A percentile compares a stretch with the other conserved stretches of the same genome.
Conservation (phyloP, 2,113 vertebrate species). For the Tetrax tetrax region DNA sequence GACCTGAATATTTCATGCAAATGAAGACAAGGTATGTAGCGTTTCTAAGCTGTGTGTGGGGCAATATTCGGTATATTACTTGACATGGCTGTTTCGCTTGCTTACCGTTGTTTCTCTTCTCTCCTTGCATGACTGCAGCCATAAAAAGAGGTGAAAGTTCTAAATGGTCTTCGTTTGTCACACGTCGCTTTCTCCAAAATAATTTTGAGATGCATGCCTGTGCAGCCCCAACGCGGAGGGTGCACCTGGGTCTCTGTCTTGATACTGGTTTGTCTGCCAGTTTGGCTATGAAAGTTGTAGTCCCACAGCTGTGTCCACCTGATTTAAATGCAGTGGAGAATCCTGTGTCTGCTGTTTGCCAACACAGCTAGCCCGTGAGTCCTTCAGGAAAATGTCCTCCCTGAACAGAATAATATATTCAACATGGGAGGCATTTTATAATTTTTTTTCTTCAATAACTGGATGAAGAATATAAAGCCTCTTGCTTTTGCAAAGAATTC, state of each 20-base stretch:
- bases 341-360: not conserved
- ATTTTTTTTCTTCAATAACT: not conserved
- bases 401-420: not conserved
- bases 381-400: not conserved
- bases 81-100: rapidly evolving
- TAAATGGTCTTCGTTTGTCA: not conserved
- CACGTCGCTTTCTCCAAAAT: too few species aligned
- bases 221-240: not conserved
- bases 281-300: not conserved
- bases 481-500: not conserved
- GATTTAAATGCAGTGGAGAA: not conserved
- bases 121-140: not conserved
- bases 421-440: not conserved
- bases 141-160: not conserved
- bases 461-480: not conserved
- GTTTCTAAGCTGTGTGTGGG: not conserved
- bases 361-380: not conserved
- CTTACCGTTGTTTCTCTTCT: not conserved
- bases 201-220: not conserved
- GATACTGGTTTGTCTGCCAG: not conserved
- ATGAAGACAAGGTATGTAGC: rapidly evolving
- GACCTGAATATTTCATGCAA: not conserved
- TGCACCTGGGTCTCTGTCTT: not conserved
- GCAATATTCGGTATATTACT: not conserved
- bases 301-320: not conserved